Evolutionary conservation across 2,888 invertebrate genomes (phyloP), one percentile per base, ranked within the genome.

Genomic region (Mythimna pallens): DNA sequence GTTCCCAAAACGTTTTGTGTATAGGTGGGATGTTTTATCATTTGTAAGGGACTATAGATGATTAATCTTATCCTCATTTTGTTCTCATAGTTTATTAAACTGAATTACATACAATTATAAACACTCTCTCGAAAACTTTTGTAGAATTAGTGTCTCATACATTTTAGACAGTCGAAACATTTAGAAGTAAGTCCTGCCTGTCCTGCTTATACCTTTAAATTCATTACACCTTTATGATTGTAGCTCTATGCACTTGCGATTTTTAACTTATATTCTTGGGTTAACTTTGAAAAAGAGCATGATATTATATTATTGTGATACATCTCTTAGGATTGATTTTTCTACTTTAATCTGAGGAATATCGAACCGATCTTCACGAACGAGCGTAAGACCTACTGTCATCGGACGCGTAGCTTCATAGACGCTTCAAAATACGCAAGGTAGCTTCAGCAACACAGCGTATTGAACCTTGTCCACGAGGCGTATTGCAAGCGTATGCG

Each of bases 161-260:
- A 40, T 71, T 57, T 47, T 34, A 47, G 5, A 30, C 3, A 55
- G 6, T 40, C 10, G 0, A 43, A 62, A 25, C 9, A 62, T 43
- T 62, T 47, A n/a, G 6, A 55, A 67, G 0, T 20, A 54, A 22
- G 55, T 12, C 17, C 57, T 52, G 36, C 47, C 47, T 47, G 22
- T 14, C 3, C 17, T 66, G 78, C 78, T 78, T 74, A 22, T 9
- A 61, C 52, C 57, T 36, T 30, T 12, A 22, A 50, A n/a, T 64
- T 25, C 80, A 64, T 80, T 65, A 74, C 30, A 30, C 61, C 52
- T 75, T 76, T 34, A 20, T 59, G 2, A 25, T 61, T 52, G 12
- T 70, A 52, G 30, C 1, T 10, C 0, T 54, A 20, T 40, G 50
- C 17, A 55, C 20, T 47, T n/a, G 12, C n/a, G 54, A 17, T 54